These are phyloP conservation scores for Zosterops hypoxanthus DNA, from an alignment of 2,113 vertebrate species.

Conservation along the genomic window DNA sequence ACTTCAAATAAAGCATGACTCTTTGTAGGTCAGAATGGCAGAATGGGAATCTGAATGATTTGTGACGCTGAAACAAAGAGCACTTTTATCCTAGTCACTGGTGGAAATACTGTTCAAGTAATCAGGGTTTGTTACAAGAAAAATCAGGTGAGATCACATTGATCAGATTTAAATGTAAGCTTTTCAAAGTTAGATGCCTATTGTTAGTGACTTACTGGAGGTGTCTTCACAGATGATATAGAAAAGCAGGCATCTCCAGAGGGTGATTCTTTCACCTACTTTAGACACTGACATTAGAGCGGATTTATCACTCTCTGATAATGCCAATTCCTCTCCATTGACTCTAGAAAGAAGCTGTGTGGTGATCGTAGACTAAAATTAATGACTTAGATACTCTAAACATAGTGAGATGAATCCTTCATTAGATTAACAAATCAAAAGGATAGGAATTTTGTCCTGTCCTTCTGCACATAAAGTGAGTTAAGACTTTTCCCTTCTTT, in stretches of 20 bases:
- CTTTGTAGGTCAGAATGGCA: neutral
- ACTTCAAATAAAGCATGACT: neutral
- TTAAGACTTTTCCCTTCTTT: neutral
- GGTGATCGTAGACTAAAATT: neutral
- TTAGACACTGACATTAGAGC: rapidly evolving
- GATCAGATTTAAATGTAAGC: conserved; percentile 11
- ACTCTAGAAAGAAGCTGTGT: neutral
- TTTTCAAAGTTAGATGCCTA: conserved; percentile 32
- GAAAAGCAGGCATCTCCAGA: neutral
- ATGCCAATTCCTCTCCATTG: neutral
- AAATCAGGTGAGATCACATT: neutral
- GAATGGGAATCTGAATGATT: neutral
- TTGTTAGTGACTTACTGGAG: neutral
- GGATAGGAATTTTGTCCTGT: neutral
- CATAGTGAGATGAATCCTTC: neutral
- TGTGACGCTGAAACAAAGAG: conserved; percentile 36
- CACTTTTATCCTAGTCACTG: neutral
- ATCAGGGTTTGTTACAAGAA: neutral
- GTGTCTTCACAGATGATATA: neutral
- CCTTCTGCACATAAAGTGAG: neutral
- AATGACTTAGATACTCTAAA: neutral
- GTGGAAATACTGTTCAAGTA: neutral
- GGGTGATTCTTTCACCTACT: neutral
- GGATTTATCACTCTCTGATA: neutral
- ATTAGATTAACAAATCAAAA: conserved; percentile 21